phyloP scores from a whole-genome alignment of 2,888 invertebrate species.

The Pogonocherus hispidulus region DNA sequence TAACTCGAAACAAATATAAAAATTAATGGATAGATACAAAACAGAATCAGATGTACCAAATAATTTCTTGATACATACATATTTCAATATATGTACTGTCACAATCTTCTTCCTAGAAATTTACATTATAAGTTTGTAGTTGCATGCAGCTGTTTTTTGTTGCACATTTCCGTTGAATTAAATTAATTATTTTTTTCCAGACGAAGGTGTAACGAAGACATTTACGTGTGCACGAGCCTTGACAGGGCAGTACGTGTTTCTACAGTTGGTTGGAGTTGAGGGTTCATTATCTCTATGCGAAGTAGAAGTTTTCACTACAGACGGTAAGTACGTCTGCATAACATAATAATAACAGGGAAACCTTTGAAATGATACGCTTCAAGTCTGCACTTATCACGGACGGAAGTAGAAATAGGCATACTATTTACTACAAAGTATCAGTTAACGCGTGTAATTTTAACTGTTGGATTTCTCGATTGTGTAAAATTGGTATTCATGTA shows the following conservation, averaged over 20 bases:
- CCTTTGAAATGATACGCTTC: neutral
- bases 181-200: constrained; percentile 69
- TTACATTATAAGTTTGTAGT: too few relatives aligned
- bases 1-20: too few relatives aligned
- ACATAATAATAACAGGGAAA: constrained; percentile 12
- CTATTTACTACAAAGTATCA: neutral
- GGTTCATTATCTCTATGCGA: constrained; percentile 92
- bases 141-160: neutral
- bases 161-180: neutral
- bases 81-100: too few relatives aligned
- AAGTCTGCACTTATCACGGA: neutral
- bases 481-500: too few relatives aligned
- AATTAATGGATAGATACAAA: too few relatives aligned
- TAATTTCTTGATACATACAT: too few relatives aligned
- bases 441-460: neutral
- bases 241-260: constrained; percentile 88
- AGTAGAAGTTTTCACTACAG: constrained; percentile 92
- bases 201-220: constrained; percentile 92
- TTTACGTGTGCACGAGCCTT: constrained; percentile 89
- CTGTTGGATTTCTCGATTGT: neutral
- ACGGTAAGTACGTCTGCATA: constrained; percentile 81
- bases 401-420: neutral
- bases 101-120: too few relatives aligned
- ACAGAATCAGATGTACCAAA: too few relatives aligned
- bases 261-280: constrained; percentile 92